Conservation (phyloP, 1,140 invertebrate species). For the Calephelis virginiensis region DNA sequence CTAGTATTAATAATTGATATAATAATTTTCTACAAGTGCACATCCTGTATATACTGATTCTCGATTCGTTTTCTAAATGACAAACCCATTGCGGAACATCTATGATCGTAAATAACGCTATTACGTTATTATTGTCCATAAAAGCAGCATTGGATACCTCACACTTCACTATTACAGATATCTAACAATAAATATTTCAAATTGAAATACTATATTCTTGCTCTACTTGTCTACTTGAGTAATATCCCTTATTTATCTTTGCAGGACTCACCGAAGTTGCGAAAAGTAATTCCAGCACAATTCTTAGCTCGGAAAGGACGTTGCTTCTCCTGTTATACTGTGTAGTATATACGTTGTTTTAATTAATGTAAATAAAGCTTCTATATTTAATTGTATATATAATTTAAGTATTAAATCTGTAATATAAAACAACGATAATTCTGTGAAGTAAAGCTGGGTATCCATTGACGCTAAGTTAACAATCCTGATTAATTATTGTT, state of each 20-base stretch:
- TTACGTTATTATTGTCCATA: no score
- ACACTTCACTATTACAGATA: no score
- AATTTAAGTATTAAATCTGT: constrained; percentile 26
- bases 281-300: constrained; percentile 41
- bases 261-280: constrained; percentile 65
- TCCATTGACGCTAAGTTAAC: background rate
- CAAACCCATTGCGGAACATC: no score
- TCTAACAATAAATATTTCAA: background rate
- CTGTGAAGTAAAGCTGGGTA: constrained; percentile 3
- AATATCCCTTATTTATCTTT: background rate
- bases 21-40: no score
- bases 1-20: no score
- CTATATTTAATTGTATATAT: constrained; percentile 32
- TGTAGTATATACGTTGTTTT: constrained; percentile 47
- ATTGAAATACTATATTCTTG: background rate
- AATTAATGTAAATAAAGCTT: constrained; percentile 47
- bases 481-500: no score
- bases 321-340: constrained; percentile 45
- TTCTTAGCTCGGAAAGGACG: constrained; percentile 33
- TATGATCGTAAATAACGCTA: no score
- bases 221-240: background rate
- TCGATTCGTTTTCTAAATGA: no score
- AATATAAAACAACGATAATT: constrained; percentile 29
- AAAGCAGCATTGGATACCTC: no score
- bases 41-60: no score